These are phyloP conservation scores for Temnothorax unifasciatus DNA, from an alignment of 2,888 invertebrate species.

Conservation along the genomic window DNA sequence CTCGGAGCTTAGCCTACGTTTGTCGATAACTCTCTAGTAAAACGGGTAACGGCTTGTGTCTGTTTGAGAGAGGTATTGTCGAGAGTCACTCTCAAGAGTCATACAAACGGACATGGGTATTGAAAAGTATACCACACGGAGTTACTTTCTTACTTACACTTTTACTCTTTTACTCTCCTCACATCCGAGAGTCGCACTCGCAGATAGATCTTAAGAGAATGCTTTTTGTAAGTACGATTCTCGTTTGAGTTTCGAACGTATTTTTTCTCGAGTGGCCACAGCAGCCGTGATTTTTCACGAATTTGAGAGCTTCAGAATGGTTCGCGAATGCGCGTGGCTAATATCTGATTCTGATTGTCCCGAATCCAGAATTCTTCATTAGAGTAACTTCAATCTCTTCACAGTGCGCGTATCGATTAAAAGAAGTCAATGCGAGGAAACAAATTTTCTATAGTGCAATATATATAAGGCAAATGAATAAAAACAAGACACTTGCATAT, in stretches of 20 bases:
- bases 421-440: neutral
- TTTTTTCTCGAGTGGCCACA: neutral
- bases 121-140: constrained; percentile 7
- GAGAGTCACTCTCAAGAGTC: constrained; percentile 9
- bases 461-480: neutral
- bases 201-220: neutral
- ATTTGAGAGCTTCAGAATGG: neutral
- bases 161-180: constrained; percentile 3
- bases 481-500: neutral
- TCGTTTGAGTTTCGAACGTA: neutral
- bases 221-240: neutral
- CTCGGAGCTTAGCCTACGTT: neutral
- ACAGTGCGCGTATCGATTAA: neutral
- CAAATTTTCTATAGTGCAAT: neutral
- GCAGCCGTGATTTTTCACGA: neutral
- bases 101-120: neutral
- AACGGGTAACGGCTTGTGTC: constrained; percentile 6
- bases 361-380: neutral
- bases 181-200: neutral
- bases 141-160: constrained; percentile 15
- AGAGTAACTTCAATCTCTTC: neutral
- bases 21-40: neutral
- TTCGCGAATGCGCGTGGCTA: neutral
- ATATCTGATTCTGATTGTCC: neutral
- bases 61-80: constrained; percentile 20